Evolutionary conservation across 1,140 invertebrate species (phyloP).

Genomic region (Zophobas atratus): DNA sequence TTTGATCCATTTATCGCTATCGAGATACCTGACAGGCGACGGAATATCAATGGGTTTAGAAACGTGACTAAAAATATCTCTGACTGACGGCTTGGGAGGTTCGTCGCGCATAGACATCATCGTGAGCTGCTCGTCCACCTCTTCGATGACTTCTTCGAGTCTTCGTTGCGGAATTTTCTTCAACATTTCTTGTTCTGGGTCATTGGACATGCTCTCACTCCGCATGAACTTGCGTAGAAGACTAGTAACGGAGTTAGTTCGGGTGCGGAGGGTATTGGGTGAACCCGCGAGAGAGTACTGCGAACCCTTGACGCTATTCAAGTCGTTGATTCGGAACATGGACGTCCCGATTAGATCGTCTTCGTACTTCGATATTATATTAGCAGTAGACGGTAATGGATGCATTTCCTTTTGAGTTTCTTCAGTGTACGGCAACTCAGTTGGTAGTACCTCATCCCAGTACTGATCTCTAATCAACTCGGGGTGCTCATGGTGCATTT

Average conservation of each 20-base stretch:
- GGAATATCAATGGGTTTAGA: slow-evolving; percentile 69
- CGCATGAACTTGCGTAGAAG: slow-evolving; percentile 83
- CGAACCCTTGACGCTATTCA: slow-evolving; percentile 64
- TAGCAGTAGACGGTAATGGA: slow-evolving; percentile 87
- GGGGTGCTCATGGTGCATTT: slow-evolving; percentile 94
- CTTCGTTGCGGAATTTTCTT: neutral
- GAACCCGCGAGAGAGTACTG: slow-evolving; percentile 70
- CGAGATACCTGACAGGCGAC: slow-evolving; percentile 37
- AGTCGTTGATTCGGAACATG: neutral
- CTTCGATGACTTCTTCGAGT: slow-evolving; percentile 82
- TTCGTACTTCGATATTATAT: slow-evolving; percentile 81
- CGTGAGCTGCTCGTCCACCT: slow-evolving; percentile 85
- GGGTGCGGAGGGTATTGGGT: neutral
- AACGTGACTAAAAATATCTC: slow-evolving; percentile 72
- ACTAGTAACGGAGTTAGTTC: slow-evolving; percentile 76
- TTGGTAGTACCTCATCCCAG: slow-evolving; percentile 91
- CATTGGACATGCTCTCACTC: slow-evolving; percentile 75
- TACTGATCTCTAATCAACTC: slow-evolving; percentile 90
- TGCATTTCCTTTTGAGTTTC: slow-evolving; percentile 80
- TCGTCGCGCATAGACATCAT: slow-evolving; percentile 77
- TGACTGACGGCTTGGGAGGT: slow-evolving; percentile 71
- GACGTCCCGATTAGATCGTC: slow-evolving; percentile 64
- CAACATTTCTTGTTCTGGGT: slow-evolving; percentile 63
- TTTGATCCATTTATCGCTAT: slow-evolving; percentile 40
- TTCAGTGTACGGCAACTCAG: slow-evolving; percentile 85